Conservation (phyloP, 2,113 vertebrate genomes). For the Lipotes vexillifer region DNA sequence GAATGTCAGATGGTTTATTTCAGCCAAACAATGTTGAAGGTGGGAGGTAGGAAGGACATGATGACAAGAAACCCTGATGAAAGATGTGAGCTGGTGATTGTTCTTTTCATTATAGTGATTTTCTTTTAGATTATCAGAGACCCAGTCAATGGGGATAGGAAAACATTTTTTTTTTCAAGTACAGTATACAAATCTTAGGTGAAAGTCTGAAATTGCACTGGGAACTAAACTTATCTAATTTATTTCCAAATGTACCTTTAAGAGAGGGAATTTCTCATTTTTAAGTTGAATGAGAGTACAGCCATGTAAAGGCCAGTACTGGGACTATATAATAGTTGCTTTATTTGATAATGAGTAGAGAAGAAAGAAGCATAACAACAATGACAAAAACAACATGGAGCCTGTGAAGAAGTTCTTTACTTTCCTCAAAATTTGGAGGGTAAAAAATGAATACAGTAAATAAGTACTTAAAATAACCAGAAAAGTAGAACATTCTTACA, state of each 20-base stretch:
- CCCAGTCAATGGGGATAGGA: not conserved
- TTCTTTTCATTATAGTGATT: not conserved
- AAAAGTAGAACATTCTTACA: not conserved
- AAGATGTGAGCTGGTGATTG: not conserved
- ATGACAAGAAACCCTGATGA: not conserved
- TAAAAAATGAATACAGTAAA: not conserved
- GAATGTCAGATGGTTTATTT: not conserved
- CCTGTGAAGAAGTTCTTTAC: not conserved
- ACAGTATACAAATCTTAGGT: not conserved
- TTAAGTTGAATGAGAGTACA: not conserved
- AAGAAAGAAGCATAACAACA: not conserved
- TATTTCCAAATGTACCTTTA: not conserved
- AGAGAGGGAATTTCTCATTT: not conserved
- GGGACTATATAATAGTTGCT: not conserved
- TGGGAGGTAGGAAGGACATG: not conserved
- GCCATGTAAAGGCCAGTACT: not conserved
- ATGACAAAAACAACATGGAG: not conserved
- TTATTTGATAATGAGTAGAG: not conserved
- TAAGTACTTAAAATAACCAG: not conserved
- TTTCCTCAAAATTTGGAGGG: not conserved
- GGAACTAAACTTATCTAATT: not conserved
- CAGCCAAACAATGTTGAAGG: not conserved
- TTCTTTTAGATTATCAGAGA: not conserved
- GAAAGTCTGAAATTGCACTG: not conserved
- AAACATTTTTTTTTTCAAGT: not conserved